Base-by-base conservation (phyloP, 1,140 invertebrate genomes). In the Lethocerus indicus region DNA sequence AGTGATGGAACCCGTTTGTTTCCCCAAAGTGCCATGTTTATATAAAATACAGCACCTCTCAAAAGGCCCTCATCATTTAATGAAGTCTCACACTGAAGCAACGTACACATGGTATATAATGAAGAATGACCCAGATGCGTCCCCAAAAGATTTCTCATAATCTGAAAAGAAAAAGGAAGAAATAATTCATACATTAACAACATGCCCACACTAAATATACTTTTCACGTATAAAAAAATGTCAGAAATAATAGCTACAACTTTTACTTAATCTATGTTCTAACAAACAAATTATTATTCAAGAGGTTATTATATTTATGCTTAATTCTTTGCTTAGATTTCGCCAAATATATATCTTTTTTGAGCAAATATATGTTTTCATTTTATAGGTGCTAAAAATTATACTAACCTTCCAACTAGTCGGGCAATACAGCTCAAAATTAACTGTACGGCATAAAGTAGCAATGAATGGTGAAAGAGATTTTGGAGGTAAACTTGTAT, bases 371-470 rank as follows among this genome's bases (percentile, higher is more conserved):
- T n/a, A n/a, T n/a, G n/a, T n/a, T n/a, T n/a, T n/a, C n/a, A n/a
- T n/a, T n/a, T n/a, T n/a, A n/a, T n/a, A n/a, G n/a, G n/a, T n/a
- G n/a, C n/a, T n/a, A n/a, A n/a, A n/a, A n/a, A n/a, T n/a, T n/a
- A n/a, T n/a, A n/a, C n/a, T n/a, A n/a, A 89, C 87, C 77, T 90
- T 88, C 82, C 87, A 91, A 58, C 86, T 83, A 51, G 71, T 68
- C 58, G 78, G 73, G 62, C 80, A 86, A 64, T 88, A 85, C 41
- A 71, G 72, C 60, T 83, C 77, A 56, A 80, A 67, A 69, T 88
- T 92, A n/a, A 93, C 84, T 56, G 84, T 83, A 50, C 82, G 73
- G 64, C 89, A 92, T 21, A 95, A 69, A 20, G 87, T 81, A 50
- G 75, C 74, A 47, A 93, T 79, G 67, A 93, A 87, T 40, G 74